phyloP scores from a whole-genome alignment of 1,140 invertebrate genomes.

The Procambarus virginalis region DNA sequence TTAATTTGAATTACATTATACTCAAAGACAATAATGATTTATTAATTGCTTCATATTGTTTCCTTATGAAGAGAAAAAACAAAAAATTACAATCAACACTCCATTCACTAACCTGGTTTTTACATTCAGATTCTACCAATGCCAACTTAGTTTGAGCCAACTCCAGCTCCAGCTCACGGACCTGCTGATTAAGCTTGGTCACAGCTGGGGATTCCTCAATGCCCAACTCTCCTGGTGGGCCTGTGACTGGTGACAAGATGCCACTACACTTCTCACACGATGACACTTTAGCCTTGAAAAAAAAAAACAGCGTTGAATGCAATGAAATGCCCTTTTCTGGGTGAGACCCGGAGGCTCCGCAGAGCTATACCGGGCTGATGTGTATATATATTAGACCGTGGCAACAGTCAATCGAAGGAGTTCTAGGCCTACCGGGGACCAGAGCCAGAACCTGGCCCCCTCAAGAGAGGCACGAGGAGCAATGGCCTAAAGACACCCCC shows the following conservation, averaged over 20 bases:
- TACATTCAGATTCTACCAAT: conserved; percentile 96
- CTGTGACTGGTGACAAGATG: conserved; percentile 57
- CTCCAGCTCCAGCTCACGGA: conserved; percentile 94
- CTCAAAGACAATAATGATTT: too few relatives aligned
- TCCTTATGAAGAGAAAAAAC: not conserved
- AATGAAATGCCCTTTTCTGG: too few relatives aligned
- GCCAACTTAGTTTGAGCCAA: conserved; percentile 97
- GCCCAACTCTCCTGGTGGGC: conserved; percentile 45
- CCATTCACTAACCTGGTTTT: conserved; percentile 84
- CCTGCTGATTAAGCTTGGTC: conserved; percentile 71
- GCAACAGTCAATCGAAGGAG: too few relatives aligned
- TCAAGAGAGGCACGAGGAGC: too few relatives aligned
- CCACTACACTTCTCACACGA: conserved; percentile 56
- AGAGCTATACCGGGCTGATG: too few relatives aligned
- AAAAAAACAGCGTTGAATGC: not conserved
- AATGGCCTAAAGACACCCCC: too few relatives aligned
- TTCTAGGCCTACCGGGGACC: too few relatives aligned
- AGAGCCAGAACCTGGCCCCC: too few relatives aligned
- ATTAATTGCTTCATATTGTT: too few relatives aligned
- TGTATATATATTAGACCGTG: too few relatives aligned
- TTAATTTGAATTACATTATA: too few relatives aligned
- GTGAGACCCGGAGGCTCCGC: too few relatives aligned
- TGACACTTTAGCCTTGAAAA: conserved; percentile 72
- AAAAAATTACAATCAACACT: conserved; percentile 18
- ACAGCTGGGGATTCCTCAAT: conserved; percentile 17